Base-by-base conservation (phyloP, 2,888 invertebrate species). In the Thecophora atra region DNA sequence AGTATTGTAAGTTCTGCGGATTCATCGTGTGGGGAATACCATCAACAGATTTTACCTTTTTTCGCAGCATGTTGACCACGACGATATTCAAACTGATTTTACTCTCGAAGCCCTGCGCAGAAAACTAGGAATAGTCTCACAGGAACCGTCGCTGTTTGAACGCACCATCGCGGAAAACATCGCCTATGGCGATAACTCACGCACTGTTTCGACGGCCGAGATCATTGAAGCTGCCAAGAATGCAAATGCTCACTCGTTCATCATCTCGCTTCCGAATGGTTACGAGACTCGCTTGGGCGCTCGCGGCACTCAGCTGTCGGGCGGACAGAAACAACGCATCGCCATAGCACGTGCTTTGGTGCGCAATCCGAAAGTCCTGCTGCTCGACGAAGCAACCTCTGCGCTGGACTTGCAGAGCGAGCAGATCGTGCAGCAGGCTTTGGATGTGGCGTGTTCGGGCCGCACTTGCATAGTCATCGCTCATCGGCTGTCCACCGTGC, bases 251-350 rank as follows among this genome's bases (percentile, higher is more conserved):
- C 95, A 95, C 79, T 87, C 88, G 8, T 95, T 95, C 79, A 92
- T 95, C 67, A 86, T 90, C 30, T 89, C 91, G 3, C 83, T 95
- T 74, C 95, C 95, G 13, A 83, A 92, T 90, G 92, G 92, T 17
- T 94, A 94, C 81, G 90, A 93, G 15, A 94, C 94, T 0, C 89
- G 91, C 37, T 89, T 94, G 75, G 94, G 94, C 51, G 90, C 92
- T 19, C 91, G 92, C 79, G 94, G 94, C 3, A 92, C 93, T 0
- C 94, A 94, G 76, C 84, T 94, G 44, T 93, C 92, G 0, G 96
- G 96, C 13, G 96, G 96, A 0, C 96, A 96, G 85, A 96, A 96
- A 83, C 96, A 96, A 83, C 88, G 95, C 71, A 93, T 96, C 60
- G 94, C 94, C 13, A 94, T 94, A 75, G 94, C 94, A 0, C 88